Evolutionary conservation across 1,140 invertebrate species (phyloP).

Genomic region (Drosophila biarmipes): DNA sequence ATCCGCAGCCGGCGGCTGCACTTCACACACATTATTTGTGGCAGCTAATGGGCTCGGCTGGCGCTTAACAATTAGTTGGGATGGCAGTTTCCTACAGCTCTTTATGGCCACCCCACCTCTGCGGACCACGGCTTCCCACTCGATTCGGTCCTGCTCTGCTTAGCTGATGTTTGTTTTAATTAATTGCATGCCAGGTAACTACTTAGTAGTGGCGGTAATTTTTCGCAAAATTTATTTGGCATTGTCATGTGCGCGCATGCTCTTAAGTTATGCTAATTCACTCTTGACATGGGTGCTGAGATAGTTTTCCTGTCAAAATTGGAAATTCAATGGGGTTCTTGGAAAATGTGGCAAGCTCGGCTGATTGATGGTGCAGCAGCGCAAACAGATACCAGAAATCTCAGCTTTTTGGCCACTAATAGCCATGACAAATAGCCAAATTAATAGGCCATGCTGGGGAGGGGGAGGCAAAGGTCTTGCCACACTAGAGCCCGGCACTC

Average conservation of each 20-base stretch:
- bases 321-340: constrained; percentile 56
- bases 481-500: constrained; percentile 62
- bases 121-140: not conserved
- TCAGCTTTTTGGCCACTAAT: constrained; percentile 53
- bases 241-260: constrained; percentile 63
- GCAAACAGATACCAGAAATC: constrained; percentile 16
- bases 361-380: constrained; percentile 32
- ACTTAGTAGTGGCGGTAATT: constrained; percentile 65
- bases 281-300: constrained; percentile 69
- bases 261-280: constrained; percentile 73
- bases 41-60: constrained; percentile 62
- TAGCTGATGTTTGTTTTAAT: constrained; percentile 70
- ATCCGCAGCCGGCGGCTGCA: constrained; percentile 55
- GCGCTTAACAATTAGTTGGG: constrained; percentile 76
- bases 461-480: not conserved
- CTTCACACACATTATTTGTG: constrained; percentile 43
- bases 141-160: constrained; percentile 26
- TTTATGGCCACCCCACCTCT: constrained; percentile 22
- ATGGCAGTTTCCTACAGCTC: constrained; percentile 58
- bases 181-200: constrained; percentile 69
- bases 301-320: constrained; percentile 58
- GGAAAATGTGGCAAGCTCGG: constrained; percentile 5
- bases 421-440: constrained; percentile 75
- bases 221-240: constrained; percentile 76
- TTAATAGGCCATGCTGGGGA: constrained; percentile 47